These are phyloP conservation scores for Willowsia nigromaculata DNA, from an alignment of 2,888 invertebrate genomes.

Conservation along the genomic window DNA sequence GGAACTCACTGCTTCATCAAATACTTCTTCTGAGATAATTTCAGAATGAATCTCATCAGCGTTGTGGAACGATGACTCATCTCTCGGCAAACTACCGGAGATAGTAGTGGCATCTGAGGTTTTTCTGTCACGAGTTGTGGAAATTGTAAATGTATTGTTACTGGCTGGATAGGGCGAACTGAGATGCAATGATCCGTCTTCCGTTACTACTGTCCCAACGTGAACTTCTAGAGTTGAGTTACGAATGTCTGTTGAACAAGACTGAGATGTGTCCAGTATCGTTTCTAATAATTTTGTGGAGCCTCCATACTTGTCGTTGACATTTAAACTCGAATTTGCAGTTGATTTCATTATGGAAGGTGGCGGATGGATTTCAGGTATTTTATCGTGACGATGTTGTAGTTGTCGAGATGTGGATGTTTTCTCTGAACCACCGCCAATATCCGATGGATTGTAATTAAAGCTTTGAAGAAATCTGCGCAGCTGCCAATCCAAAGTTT, in stretches of 20 bases:
- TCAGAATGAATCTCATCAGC: conserved; percentile 65
- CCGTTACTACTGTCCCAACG: conserved; percentile 47
- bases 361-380: background rate
- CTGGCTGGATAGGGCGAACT: conserved; percentile 64
- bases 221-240: conserved; percentile 57
- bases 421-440: background rate
- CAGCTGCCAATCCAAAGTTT: conserved; percentile 72
- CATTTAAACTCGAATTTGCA: background rate
- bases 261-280: conserved; percentile 57
- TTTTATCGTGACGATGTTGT: background rate
- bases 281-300: conserved; percentile 63
- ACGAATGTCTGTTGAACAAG: background rate
- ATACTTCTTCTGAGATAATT: conserved; percentile 65
- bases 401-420: background rate
- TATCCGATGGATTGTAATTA: conserved; percentile 49
- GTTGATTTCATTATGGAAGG: background rate
- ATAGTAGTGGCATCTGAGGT: conserved; percentile 73
- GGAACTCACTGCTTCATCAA: conserved; percentile 21
- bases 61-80: conserved; percentile 71
- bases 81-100: conserved; percentile 72
- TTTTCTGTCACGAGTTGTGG: conserved; percentile 64
- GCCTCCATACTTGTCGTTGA: background rate
- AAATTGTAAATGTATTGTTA: conserved; percentile 58
- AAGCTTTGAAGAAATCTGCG: conserved; percentile 67
- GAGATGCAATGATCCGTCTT: conserved; percentile 56